Percentiles rank a stretch among this genome's conserved stretches.
phyloP scores from a whole-genome alignment of 1,140 invertebrate species.

The Tribolium madens region DNA sequence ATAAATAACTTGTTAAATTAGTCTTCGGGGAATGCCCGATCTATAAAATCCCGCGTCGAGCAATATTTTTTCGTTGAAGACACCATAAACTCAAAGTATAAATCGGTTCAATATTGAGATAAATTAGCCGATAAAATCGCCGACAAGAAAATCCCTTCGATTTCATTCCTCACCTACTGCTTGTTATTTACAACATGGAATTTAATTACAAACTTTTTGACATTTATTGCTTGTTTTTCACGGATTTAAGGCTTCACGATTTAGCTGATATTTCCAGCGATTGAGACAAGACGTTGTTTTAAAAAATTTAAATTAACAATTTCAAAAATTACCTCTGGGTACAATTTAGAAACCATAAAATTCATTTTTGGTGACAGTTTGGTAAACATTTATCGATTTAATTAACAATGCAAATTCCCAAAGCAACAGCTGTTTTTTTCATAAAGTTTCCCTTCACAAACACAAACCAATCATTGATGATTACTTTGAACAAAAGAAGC shows the following conservation, averaged over 20 bases:
- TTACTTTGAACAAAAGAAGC: neutral
- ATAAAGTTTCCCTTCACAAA: neutral
- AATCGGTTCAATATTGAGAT: constrained; percentile 12
- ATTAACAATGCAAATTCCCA: neutral
- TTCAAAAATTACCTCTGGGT: too few relatives aligned
- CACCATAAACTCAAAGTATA: neutral
- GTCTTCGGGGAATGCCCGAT: neutral
- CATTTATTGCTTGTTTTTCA: constrained; percentile 25
- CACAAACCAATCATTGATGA: neutral
- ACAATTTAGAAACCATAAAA: too few relatives aligned
- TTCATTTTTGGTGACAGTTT: too few relatives aligned
- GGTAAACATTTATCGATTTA: neutral
- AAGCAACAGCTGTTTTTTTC: neutral
- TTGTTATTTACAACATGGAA: constrained; percentile 22
- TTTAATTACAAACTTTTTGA: constrained; percentile 37
- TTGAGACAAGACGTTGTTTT: neutral
- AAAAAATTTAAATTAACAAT: too few relatives aligned
- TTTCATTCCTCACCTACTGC: neutral
- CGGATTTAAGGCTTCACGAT: neutral
- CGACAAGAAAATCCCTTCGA: constrained; percentile 21
- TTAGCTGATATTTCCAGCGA: constrained; percentile 3
- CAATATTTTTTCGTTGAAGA: neutral
- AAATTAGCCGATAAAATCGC: constrained; percentile 13
- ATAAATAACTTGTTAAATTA: too few relatives aligned
- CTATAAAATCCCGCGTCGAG: neutral